Percentiles rank a stretch among this genome's conserved stretches.
Evolutionary conservation across 2,797 vertebrate genomes (phyloP).

Genomic region (Danio choprae): DNA sequence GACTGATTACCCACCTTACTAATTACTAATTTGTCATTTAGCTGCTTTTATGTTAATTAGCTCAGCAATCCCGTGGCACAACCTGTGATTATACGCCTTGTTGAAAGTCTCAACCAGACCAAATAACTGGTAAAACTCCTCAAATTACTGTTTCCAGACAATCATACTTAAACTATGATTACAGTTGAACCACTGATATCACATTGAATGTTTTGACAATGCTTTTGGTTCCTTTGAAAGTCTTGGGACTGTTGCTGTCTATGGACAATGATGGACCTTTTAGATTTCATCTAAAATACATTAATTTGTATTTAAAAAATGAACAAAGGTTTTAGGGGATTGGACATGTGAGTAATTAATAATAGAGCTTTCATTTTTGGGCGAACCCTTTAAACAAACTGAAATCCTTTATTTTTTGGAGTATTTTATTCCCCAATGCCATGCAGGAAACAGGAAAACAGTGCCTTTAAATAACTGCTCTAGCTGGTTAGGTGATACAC

Average conservation of each 20-base stretch:
- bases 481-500: slow-evolving; percentile 15
- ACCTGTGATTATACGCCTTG: neutral
- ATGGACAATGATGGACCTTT: too few relatives aligned
- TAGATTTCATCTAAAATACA: too few relatives aligned
- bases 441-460: neutral
- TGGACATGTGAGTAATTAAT: too few relatives aligned
- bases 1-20: neutral
- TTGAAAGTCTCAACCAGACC: neutral
- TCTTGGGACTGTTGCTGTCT: too few relatives aligned
- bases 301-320: too few relatives aligned
- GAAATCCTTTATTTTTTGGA: neutral
- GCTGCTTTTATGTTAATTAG: neutral
- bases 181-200: too few relatives aligned
- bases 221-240: too few relatives aligned
- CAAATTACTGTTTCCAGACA: neutral
- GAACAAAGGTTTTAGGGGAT: too few relatives aligned
- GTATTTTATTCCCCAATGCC: neutral
- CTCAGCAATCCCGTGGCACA: neutral
- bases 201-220: too few relatives aligned
- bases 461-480: slow-evolving; percentile 33
- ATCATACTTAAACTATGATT: neutral
- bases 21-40: neutral
- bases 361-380: too few relatives aligned
- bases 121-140: neutral
- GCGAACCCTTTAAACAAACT: too few relatives aligned